Base-by-base conservation (phyloP, 1,140 invertebrate species). In the Papilio machaon region DNA sequence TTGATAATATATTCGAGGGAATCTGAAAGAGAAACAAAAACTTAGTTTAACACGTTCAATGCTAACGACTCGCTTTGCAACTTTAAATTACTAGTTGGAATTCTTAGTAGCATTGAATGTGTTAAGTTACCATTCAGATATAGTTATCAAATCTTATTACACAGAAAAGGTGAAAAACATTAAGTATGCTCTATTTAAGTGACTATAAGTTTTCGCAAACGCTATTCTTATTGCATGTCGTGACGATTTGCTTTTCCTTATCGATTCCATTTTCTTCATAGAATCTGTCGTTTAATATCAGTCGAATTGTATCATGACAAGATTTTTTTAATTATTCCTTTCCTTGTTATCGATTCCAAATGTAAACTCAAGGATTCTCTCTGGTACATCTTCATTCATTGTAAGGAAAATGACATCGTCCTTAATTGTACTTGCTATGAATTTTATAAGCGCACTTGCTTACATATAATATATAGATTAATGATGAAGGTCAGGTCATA, bases 1-100 rank as follows among this genome's bases (percentile, higher is more conserved):
- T 92, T 0, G 90, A 87, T 8, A 88, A 38, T 4, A 93, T 35
- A 60, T 89, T 90, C 17, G 91, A 89, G 30, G 92, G 92, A 10
- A 94, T 85, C 91, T 93, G 90, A 4, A 90, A 88, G 17, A 75
- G 23, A 38, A 75, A 38, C 38, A 30, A 81, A 81, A n/a, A 73
- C 13, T 54, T 30, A 13, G 10, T 47, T 75, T 30, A 30, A 30
- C 23, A 30, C 23, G 23, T 30, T 30, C 23, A 30, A 30, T 30
- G 23, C 23, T 30, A 30, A 30, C 23, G 23, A 30, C 23, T 30
- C 23, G 23, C 23, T 2, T 30, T 30, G 23, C 23, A 30, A 30
- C 23, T 30, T 30, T 2, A 30, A 30, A 30, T 30, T 30, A 30
- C 23, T 30, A 30, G 0, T 30, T 30, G 23, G 23, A 30, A 30